Percentiles rank a stretch among this genome's conserved stretches.
These are phyloP conservation scores for Caenorhabditis sp. DNA, from an alignment of 2,888 invertebrate species.

Conservation along the genomic window DNA sequence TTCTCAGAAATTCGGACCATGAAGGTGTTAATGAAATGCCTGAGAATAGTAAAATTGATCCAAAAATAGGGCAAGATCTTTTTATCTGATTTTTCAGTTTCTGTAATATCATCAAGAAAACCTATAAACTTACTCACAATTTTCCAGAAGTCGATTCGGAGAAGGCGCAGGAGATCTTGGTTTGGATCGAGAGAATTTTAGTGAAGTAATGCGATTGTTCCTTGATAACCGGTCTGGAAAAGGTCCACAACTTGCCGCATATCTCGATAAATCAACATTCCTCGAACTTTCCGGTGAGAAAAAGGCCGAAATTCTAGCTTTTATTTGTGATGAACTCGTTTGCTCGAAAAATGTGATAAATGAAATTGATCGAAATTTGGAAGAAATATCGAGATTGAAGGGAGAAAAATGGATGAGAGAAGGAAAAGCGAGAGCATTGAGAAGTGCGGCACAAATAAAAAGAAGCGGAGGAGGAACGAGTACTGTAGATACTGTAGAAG, in stretches of 20 bases:
- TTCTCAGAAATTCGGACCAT: no score
- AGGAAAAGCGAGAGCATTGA: conserved; percentile 79
- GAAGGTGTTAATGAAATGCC: no score
- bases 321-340: conserved; percentile 90
- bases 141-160: conserved; percentile 80
- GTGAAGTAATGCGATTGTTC: conserved; percentile 82
- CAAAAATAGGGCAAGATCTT: neutral
- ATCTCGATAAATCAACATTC: conserved; percentile 85
- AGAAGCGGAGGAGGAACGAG: conserved; percentile 2
- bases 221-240: conserved; percentile 9
- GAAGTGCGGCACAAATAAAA: conserved; percentile 20
- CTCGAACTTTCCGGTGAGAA: conserved; percentile 84
- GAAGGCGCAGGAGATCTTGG: conserved; percentile 85
- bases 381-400: conserved; percentile 84
- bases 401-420: conserved; percentile 92
- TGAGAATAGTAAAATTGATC: no score
- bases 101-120: no score
- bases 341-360: conserved; percentile 80
- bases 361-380: conserved; percentile 88
- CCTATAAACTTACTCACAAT: conserved; percentile 1
- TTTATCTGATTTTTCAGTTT: neutral
- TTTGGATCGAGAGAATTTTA: conserved; percentile 87
- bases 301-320: conserved; percentile 87
- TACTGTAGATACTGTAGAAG: neutral
- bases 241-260: conserved; percentile 76